Evolutionary conservation across 1,140 invertebrate species (phyloP), one percentile per base, ranked within the genome.

Genomic region (Zaprionus ghesquierei): DNA sequence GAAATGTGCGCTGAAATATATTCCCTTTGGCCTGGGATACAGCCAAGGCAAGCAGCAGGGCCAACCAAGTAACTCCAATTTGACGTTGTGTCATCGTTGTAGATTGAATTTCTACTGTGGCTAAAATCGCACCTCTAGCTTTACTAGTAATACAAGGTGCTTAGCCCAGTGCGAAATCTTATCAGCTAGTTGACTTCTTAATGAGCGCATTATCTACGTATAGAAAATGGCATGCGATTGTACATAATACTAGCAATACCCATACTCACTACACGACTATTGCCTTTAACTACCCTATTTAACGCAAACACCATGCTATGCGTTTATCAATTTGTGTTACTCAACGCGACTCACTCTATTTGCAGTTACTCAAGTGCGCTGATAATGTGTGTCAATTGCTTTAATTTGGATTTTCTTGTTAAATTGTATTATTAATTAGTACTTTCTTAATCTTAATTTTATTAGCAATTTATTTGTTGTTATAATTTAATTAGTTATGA

Each of bases 1-100:
- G 75, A 13, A 90, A 90, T 13, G 77, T 90, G 6, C 51, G 75
- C 35, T 87, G 54, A n/a, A 90, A 87, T 20, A 87, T 69, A 35
- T 49, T 78, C 0, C 31, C 82, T 23, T 68, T 41, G 38, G 53
- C n/a, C 23, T 62, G 63, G 25, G n/a, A 64, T 8, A 54, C 20
- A 13, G 31, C 49, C 29, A 80, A 27, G 10, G 61, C 51, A 12
- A 84, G 38, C 15, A 84, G 33, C 6, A 68, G 15, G 10, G 50
- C 51, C n/a, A 87, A 49, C 3, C 89, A 41, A 2, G 56, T 54
- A 23, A 70, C 20, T 27, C 71, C 76, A 22, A 70, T 22, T 12
- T 63, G 18, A 44, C 63, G 49, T 49, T 74, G 64, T 62, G 75
- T 71, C 82, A 87, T 87, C 51, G 79, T 69, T 27, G 70, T 46